phyloP scores from a whole-genome alignment of 2,888 invertebrate genomes.

The Phanerotoma sp. region DNA sequence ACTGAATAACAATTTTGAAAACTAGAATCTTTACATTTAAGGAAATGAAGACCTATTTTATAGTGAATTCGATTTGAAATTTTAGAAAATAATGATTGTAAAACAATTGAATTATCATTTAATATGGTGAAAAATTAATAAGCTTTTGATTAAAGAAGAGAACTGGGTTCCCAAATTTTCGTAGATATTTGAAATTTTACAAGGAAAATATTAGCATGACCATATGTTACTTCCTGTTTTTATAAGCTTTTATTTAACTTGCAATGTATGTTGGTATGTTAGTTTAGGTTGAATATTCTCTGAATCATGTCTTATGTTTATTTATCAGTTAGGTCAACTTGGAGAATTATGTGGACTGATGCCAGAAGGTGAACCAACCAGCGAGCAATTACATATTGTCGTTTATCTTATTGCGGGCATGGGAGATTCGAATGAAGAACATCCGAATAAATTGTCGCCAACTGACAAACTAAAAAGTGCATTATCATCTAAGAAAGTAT shows the following conservation, averaged over 20 bases:
- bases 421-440: conserved; percentile 68
- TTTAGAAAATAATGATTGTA: too few species aligned
- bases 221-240: too few species aligned
- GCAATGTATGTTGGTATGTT: too few species aligned
- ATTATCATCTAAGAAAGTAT: conserved; percentile 83
- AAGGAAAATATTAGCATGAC: background rate
- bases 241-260: too few species aligned
- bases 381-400: conserved; percentile 86
- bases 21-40: too few species aligned
- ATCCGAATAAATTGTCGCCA: conserved; percentile 55
- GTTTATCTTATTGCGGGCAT: conserved; percentile 90
- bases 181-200: background rate
- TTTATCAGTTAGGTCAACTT: conserved; percentile 68
- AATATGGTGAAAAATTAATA: too few species aligned
- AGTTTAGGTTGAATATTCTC: conserved; percentile 10
- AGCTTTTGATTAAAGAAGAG: too few species aligned
- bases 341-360: conserved; percentile 89
- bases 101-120: too few species aligned
- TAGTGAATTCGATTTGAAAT: too few species aligned
- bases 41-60: too few species aligned
- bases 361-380: conserved; percentile 78
- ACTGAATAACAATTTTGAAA: too few species aligned
- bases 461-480: conserved; percentile 85
- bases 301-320: conserved; percentile 53
- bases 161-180: background rate